These are phyloP conservation scores for Octonoba sinensis DNA, from an alignment of 2,888 invertebrate genomes.

Conservation along the genomic window DNA sequence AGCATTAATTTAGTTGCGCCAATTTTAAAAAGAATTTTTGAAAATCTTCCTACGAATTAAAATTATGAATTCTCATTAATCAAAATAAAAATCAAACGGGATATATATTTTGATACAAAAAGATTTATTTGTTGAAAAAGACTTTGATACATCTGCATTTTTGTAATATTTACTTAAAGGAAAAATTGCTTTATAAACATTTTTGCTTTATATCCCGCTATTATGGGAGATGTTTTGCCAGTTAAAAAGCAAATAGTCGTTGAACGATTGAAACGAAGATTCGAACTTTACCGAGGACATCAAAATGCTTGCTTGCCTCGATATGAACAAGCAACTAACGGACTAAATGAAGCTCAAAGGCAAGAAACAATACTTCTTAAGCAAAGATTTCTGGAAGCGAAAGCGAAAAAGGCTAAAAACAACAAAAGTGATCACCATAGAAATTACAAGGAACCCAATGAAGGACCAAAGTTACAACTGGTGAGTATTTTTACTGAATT, in stretches of 20 bases:
- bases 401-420: slow-evolving; percentile 85
- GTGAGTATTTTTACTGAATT: slow-evolving; percentile 15
- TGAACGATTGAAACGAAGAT: slow-evolving; percentile 84
- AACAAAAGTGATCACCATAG: slow-evolving; percentile 72
- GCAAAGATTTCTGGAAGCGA: slow-evolving; percentile 90
- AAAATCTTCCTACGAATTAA: no score
- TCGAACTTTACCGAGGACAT: slow-evolving; percentile 87
- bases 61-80: not conserved
- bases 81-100: not conserved
- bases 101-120: not conserved
- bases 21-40: no score
- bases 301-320: slow-evolving; percentile 89
- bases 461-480: slow-evolving; percentile 37
- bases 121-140: not conserved
- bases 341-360: slow-evolving; percentile 89
- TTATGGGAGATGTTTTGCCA: slow-evolving; percentile 73
- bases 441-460: slow-evolving; percentile 38
- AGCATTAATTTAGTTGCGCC: no score
- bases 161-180: no score
- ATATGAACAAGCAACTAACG: slow-evolving; percentile 88
- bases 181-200: not conserved
- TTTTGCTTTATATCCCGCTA: slow-evolving; percentile 1
- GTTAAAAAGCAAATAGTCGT: slow-evolving; percentile 79
- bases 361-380: slow-evolving; percentile 89
- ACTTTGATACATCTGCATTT: not conserved